Evolutionary conservation across 2,888 invertebrate species (phyloP), one percentile per base, ranked within the genome.

Genomic region (Andricus quercusramuli): DNA sequence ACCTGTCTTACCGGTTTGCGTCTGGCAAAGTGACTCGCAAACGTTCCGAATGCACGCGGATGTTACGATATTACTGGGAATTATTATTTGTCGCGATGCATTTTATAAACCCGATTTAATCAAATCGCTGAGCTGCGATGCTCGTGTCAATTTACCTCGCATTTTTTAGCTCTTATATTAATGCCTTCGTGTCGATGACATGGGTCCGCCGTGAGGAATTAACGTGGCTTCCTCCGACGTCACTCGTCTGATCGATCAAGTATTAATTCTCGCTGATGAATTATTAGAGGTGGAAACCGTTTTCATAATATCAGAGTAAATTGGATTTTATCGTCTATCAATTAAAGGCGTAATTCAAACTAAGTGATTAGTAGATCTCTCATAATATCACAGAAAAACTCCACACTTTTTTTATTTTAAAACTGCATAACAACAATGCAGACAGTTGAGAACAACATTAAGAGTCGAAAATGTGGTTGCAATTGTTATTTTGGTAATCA

Each of bases 1-100:
- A 87, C 85, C 83, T 80, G 86, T 83, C 83, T 84, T 88, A 88
- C 89, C 88, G 88, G 88, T 88, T 87, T 86, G 80, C 83, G 68
- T 62, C 80, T 82, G 84, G 83, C 85, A 37, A 37, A 83, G 80
- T 79, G 80, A 79, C 83, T 85, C 82, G 82, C 79, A 22, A 79
- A 68, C 70, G 64, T 59, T 70, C 62, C 65, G 78, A 77, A 62
- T 68, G 79, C 79, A 79, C 77, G 77, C 82, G 79, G 78, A 76
- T 56, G 74, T 51, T 67, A 47, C 76, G 44, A 77, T 70, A 64
- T 70, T 79, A 47, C 68, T 47, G 65, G 59, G 37, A 47, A 62
- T 62, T 68, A 70, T 70, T 32, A 74, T 74, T 64, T 44, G 44
- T 51, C 29, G 62, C 64, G 47, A 77, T 79, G 64, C 66, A 44